Evolutionary conservation across 2,888 invertebrate species (phyloP).

Genomic region (Eremobia ochroleuca): DNA sequence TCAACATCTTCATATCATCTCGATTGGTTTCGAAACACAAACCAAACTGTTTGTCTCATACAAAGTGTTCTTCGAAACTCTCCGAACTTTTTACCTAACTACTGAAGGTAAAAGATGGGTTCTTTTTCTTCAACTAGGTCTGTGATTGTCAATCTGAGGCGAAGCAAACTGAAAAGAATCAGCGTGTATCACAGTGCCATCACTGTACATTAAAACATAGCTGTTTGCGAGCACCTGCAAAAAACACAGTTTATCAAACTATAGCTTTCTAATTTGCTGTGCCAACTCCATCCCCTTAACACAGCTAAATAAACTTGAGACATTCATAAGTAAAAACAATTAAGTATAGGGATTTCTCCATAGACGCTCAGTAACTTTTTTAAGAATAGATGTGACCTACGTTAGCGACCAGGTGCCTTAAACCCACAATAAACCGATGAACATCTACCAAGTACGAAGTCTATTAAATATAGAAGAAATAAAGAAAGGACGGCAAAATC

Average conservation of each 20-base stretch:
- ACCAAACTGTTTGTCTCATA: slow-evolving; percentile 61
- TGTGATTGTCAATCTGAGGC: slow-evolving; percentile 39
- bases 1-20: slow-evolving; percentile 62
- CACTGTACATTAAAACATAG: too few relatives aligned
- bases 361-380: too few relatives aligned
- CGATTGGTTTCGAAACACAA: slow-evolving; percentile 64
- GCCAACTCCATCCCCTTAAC: neutral
- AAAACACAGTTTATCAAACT: too few relatives aligned
- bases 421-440: neutral
- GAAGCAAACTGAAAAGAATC: neutral
- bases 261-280: too few relatives aligned
- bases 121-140: slow-evolving; percentile 31
- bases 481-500: neutral
- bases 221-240: too few relatives aligned
- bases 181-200: neutral
- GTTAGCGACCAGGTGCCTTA: neutral
- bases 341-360: too few relatives aligned
- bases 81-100: slow-evolving; percentile 33
- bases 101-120: slow-evolving; percentile 25
- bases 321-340: neutral
- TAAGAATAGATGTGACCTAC: too few relatives aligned
- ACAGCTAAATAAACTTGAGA: too few relatives aligned
- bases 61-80: slow-evolving; percentile 60
- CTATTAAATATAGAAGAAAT: neutral
- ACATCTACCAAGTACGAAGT: neutral